These are phyloP conservation scores for Enteromius thamalakanensis DNA, from an alignment of 2,797 vertebrate species.

Conservation along the genomic window DNA sequence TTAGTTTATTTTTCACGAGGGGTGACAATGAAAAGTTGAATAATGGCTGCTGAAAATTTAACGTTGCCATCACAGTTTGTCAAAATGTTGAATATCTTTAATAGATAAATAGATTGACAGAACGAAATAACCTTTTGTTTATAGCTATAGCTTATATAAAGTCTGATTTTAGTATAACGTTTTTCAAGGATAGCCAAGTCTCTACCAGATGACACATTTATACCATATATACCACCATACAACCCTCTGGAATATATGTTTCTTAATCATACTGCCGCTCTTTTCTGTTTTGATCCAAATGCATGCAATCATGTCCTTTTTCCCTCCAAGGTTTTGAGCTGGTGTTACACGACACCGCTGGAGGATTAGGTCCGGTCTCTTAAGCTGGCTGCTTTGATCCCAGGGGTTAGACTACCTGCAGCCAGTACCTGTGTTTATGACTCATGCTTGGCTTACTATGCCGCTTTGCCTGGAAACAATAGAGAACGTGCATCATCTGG, in stretches of 20 bases:
- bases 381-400: constrained; percentile 37
- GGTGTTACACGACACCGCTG: constrained; percentile 28
- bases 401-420: constrained; percentile 28
- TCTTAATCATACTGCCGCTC: neutral
- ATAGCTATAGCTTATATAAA: neutral
- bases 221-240: neutral
- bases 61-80: neutral
- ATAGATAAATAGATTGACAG: neutral
- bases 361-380: constrained; percentile 31
- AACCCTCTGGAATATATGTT: neutral
- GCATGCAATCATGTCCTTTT: constrained; percentile 18
- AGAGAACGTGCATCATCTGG: constrained; percentile 25
- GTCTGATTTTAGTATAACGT: neutral
- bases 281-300: neutral
- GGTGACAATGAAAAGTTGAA: neutral
- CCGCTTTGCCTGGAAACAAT: constrained; percentile 19
- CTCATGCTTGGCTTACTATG: constrained; percentile 21
- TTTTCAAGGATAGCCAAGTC: neutral
- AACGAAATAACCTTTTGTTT: neutral
- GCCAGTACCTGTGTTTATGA: constrained; percentile 33
- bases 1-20: too few species aligned
- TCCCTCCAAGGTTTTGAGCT: constrained; percentile 31
- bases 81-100: too few species aligned
- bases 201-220: constrained; percentile 6
- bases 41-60: neutral